Base-by-base conservation (phyloP, 2,797 vertebrate species). In the Hydrophis major region DNA sequence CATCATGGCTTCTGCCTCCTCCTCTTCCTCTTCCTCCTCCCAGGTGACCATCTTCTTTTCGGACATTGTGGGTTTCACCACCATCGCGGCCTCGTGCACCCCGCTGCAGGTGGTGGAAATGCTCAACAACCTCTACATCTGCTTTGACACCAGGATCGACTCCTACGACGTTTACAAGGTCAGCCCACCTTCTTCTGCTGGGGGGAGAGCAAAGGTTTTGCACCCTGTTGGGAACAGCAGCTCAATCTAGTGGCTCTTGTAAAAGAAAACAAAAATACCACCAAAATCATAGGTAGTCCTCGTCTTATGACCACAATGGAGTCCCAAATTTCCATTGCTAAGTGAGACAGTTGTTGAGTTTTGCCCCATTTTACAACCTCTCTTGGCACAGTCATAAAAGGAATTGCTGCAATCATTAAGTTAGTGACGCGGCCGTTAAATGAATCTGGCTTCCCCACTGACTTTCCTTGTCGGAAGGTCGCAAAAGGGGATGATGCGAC, bases 1-100 rank as follows among this genome's bases (percentile, higher is more conserved):
- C 61, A 28, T 12, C 22, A 6, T 20, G 63, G 12, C 4, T 0
- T 12, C 83, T 32, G 3, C 28, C 53, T 93, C 87, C 95, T 61
- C 0, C 88, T 42, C 0, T 2, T 61, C 25, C 25, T 61, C 25
- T 8, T 32, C 22, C 47, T 94, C 87, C 94, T 57, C 57, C 88
- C 96, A 99, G 98, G 98, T 99, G 86, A 99, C 99, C 2, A 99
- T 99, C 93, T 99, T 99, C 32, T 99, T 99, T 97, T 99, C 99
- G 0, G 99, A 99, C 94, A 98, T 99, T 0, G 98, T 99, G 93
- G 98, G 98, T 37, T 99, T 99, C 97, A 99, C 98, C 0, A 96
- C 97, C 3, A 98, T 99, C 66, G 98, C 99, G 7, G 99, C 98
- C 0, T 99, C 98, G 91, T 99, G 99, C 14, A 97, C 97, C 28